phyloP scores from a whole-genome alignment of 1,140 invertebrate species.

The Drosophila dunni region DNA sequence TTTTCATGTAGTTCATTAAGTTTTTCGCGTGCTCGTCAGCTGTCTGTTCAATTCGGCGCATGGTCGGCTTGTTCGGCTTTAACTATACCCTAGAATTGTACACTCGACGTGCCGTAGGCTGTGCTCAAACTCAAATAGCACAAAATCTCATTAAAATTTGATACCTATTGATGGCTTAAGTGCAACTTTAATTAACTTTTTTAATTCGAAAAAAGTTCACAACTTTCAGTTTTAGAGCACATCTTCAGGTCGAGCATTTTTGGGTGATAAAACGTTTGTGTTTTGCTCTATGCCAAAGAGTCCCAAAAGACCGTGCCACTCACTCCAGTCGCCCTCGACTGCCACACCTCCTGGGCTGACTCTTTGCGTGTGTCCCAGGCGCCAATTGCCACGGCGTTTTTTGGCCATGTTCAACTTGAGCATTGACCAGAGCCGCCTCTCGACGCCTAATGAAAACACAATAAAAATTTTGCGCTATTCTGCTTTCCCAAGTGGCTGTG shows the following conservation, averaged over 20 bases:
- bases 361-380: constrained; percentile 57
- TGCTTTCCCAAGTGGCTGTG: constrained; percentile 79
- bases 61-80: neutral
- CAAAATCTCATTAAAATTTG: neutral
- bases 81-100: constrained; percentile 19
- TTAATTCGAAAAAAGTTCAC: neutral
- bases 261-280: constrained; percentile 7
- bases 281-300: constrained; percentile 37
- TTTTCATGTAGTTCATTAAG: constrained; percentile 76
- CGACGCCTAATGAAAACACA: constrained; percentile 76
- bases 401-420: constrained; percentile 15
- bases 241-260: constrained; percentile 8
- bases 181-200: constrained; percentile 8
- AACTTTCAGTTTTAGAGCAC: constrained; percentile 4
- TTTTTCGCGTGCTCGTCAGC: constrained; percentile 54
- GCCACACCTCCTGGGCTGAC: constrained; percentile 3
- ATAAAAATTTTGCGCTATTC: constrained; percentile 83
- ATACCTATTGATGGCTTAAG: neutral
- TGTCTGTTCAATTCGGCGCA: constrained; percentile 7
- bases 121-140: neutral
- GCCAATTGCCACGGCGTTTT: constrained; percentile 45
- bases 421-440: constrained; percentile 56
- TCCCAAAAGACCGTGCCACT: constrained; percentile 22
- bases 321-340: neutral
- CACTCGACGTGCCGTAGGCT: neutral